Conservation (phyloP, 2,113 vertebrate species). For the Leucopsar rothschildi region DNA sequence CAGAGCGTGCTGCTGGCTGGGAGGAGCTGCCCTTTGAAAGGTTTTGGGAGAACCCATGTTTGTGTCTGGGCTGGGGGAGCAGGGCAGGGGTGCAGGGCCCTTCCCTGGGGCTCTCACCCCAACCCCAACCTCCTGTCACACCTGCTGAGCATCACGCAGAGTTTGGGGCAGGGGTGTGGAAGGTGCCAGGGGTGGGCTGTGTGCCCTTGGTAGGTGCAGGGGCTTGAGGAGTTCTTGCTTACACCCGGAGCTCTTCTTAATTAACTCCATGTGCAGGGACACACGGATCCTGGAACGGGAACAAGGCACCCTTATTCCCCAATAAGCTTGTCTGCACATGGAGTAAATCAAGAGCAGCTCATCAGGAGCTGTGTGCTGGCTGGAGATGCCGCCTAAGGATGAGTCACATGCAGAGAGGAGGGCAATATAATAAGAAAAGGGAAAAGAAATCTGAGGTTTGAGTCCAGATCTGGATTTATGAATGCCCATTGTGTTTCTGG, state of each 20-base stretch:
- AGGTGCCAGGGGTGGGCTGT: background rate
- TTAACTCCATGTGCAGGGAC: background rate
- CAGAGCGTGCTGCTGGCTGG: background rate
- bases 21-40: background rate
- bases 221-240: background rate
- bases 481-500: background rate
- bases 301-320: slow-evolving; percentile 33
- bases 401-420: background rate
- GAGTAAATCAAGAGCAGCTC: slow-evolving; percentile 43
- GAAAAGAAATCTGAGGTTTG: background rate
- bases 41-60: background rate
- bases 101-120: background rate
- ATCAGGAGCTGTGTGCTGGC: background rate
- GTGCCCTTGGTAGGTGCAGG: background rate
- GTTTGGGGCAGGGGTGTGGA: fast-evolving
- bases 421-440: background rate
- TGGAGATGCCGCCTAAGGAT: background rate
- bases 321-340: background rate
- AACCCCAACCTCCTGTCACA: background rate
- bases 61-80: background rate
- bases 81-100: too few species aligned
- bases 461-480: background rate
- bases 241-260: background rate
- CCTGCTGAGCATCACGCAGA: background rate
- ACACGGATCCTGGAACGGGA: background rate